These are phyloP conservation scores for Gonioctena quinquepunctata DNA, from an alignment of 1,140 invertebrate genomes.

Conservation along the genomic window DNA sequence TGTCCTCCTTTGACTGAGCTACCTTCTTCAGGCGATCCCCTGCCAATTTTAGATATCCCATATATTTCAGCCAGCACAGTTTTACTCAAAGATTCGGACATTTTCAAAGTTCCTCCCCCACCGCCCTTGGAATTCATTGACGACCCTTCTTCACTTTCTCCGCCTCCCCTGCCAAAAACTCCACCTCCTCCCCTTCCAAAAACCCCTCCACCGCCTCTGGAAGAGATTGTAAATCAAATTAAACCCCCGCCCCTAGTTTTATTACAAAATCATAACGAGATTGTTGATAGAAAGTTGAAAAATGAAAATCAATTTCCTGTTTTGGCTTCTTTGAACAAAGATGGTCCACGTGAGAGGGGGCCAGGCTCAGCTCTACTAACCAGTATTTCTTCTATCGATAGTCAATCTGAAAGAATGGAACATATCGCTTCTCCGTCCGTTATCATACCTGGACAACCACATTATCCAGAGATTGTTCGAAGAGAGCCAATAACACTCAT, in stretches of 20 bases:
- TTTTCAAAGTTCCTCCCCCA: constrained; percentile 30
- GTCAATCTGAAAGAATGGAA: too few species aligned
- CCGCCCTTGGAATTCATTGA: constrained; percentile 27
- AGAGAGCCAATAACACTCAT: too few species aligned
- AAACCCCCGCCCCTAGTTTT: neutral
- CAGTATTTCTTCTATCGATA: neutral
- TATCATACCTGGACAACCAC: neutral
- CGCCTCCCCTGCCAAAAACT: constrained; percentile 25
- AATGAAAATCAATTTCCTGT: too few species aligned
- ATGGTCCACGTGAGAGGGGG: neutral
- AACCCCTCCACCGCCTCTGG: neutral
- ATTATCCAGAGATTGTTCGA: too few species aligned
- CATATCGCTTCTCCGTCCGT: neutral
- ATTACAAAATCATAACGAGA: too few species aligned
- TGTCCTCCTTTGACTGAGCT: neutral
- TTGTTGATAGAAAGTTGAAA: too few species aligned
- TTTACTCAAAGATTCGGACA: constrained; percentile 27
- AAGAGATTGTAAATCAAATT: neutral
- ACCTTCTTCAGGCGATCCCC: neutral
- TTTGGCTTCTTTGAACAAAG: neutral
- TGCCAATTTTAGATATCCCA: neutral
- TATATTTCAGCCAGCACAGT: constrained; percentile 7
- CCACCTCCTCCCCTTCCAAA: constrained; percentile 24
- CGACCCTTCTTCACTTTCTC: constrained; percentile 9
- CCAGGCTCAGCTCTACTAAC: neutral